Evolutionary conservation across 2,797 vertebrate species (phyloP).

Genomic region (Odontamblyopus rebecca): DNA sequence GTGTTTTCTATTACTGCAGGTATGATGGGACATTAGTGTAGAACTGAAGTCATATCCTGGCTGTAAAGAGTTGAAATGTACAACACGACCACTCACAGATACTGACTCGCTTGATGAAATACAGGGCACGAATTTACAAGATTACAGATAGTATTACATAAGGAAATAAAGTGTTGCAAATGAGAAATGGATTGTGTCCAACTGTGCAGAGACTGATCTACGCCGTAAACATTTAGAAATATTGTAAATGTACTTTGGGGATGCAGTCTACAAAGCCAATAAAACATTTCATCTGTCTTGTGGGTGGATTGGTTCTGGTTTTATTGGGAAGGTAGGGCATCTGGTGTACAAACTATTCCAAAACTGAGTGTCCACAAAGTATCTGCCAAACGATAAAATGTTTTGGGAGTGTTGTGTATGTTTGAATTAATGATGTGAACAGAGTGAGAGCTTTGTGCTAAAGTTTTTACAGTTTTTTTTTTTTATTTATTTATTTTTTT

Average conservation of each 20-base stretch:
- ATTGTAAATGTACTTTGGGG: neutral
- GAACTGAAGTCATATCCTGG: conserved; percentile 17
- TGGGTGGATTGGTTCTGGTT: neutral
- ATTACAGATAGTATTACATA: neutral
- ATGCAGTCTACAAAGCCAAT: neutral
- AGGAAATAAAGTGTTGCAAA: neutral
- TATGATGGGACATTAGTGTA: conserved; percentile 21
- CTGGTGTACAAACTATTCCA: neutral
- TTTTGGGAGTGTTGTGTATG: neutral
- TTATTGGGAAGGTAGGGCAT: neutral
- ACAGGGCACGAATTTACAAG: neutral
- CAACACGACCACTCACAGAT: neutral
- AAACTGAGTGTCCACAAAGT: neutral
- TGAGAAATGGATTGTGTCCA: neutral
- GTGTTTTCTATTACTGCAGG: conserved; percentile 17
- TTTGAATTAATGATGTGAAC: no score
- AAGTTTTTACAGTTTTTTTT: no score
- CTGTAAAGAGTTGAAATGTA: conserved; percentile 8
- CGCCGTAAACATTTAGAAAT: neutral
- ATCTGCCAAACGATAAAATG: neutral
- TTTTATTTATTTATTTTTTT: no score
- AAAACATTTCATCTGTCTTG: no score
- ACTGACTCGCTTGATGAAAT: neutral
- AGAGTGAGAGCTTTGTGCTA: no score
- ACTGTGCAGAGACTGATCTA: neutral